Conservation (phyloP, 1,140 invertebrate species). For the Papilio machaon region DNA sequence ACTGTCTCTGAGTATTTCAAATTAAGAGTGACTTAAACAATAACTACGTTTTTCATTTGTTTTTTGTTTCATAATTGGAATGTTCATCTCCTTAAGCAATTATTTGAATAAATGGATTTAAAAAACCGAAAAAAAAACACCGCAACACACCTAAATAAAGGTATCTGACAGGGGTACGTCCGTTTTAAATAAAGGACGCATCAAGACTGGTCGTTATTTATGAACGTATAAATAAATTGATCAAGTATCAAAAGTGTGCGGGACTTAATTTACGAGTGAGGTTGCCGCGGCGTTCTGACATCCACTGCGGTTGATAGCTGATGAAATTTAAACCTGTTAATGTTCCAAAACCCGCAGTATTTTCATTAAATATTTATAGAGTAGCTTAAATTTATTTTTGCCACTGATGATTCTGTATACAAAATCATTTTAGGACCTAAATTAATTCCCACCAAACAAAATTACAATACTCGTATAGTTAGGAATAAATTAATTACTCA, state of each 20-base stretch:
- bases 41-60: not conserved
- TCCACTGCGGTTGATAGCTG: conserved; percentile 25
- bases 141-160: conserved; percentile 1
- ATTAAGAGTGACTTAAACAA: no score
- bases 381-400: not conserved
- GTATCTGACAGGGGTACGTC: conserved; percentile 10
- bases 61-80: not conserved
- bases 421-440: no score
- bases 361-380: not conserved
- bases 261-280: conserved; percentile 29
- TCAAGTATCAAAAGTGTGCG: conserved; percentile 25
- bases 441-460: no score
- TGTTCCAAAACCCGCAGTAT: not conserved
- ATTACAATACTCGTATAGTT: no score
- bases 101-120: conserved; percentile 2
- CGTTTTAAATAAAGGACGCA: conserved; percentile 14
- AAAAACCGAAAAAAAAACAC: not conserved
- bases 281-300: not conserved
- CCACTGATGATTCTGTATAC: no score
- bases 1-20: no score
- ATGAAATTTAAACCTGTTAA: conserved; percentile 19
- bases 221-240: conserved; percentile 33
- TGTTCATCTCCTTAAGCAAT: not conserved
- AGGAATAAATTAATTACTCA: no score
- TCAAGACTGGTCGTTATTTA: conserved; percentile 27